Evolutionary conservation across 2,113 vertebrate genomes (phyloP), one percentile per base, ranked within the genome.

Genomic region (Ancistrus triradiatus): DNA sequence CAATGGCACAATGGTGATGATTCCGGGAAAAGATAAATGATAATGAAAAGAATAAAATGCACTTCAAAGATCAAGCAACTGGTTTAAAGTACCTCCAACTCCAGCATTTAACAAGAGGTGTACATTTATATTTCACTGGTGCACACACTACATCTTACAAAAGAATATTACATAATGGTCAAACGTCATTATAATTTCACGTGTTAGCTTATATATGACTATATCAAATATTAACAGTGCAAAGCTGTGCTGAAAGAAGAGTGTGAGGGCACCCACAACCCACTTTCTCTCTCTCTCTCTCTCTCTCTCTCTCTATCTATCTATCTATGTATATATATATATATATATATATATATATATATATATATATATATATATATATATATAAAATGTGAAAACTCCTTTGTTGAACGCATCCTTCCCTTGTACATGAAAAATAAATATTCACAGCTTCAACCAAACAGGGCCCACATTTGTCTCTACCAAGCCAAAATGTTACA

Each of bases 401-500:
- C 18, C 27, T 64, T 43, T 44, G 40, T 43, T 31, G 43, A 55
- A 56, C 17, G 10, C 27, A 49, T 73, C 52, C 38, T 46, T 51
- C 42, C 24, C 38, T 57, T 48, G 47, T 63, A 48, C 7, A 42
- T 44, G 47, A 68, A 61, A 64, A 38, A 11, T 53, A 56, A 70
- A 70, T 73, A 59, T 74, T 67, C 51, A 43, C 21, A 62, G 66
- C 60, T 70, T 65, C 68, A 24, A 49, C 58, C 49, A 37, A 51
- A 65, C 27, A 46, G 56, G 44, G 64, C 63, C 67, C 44, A 66
- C 69, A 42, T 48, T 58, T 6, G n/a, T 43, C 44, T 63, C 55
- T 17, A 15, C 9, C 35, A 27, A 25, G 67, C 66, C 63, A 70
- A 69, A 66, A 50, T 59, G 66, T 77, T 78, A 77, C 48, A 59